Percentiles rank a stretch among this genome's conserved stretches.
Evolutionary conservation across 2,888 invertebrate genomes (phyloP).

Genomic region (Allacma fusca): DNA sequence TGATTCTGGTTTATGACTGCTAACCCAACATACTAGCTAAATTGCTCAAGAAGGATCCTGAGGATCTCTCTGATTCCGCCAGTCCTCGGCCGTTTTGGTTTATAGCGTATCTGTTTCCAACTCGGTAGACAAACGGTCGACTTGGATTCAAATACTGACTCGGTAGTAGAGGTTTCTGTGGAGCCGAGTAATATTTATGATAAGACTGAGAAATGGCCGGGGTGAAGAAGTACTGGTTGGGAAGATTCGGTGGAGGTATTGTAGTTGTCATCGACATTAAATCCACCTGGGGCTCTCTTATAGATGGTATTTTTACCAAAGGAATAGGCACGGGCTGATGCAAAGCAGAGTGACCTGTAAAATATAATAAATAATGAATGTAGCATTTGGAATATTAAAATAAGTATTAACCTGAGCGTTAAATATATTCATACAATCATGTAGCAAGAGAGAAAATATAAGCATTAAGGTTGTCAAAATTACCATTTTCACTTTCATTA

Average conservation of each 20-base stretch:
- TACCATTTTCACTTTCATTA: too few species aligned
- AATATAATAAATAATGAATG: too few species aligned
- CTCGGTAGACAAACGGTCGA: not conserved
- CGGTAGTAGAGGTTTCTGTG: not conserved
- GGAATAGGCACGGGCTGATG: not conserved
- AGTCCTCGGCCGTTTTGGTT: constrained; percentile 7
- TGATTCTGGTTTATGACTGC: not conserved
- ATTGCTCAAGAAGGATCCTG: not conserved
- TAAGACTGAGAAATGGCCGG: not conserved
- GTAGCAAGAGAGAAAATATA: too few species aligned
- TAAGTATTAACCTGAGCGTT: not conserved
- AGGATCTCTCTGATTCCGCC: not conserved
- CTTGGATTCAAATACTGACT: not conserved
- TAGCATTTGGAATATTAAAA: not conserved
- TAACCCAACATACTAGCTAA: constrained; percentile 3
- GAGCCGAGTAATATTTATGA: not conserved
- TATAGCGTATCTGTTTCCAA: not conserved
- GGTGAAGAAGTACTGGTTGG: not conserved
- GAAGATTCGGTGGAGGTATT: not conserved
- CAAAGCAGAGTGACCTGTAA: not conserved
- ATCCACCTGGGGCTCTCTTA: not conserved
- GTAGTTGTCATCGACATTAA: not conserved
- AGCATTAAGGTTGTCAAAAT: too few species aligned
- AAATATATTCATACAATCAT: too few species aligned
- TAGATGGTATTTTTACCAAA: not conserved